A percentile compares a stretch with the other conserved stretches of the same genome.
phyloP scores from a whole-genome alignment of 2,113 vertebrate species.

The Oxyura jamaicensis region DNA sequence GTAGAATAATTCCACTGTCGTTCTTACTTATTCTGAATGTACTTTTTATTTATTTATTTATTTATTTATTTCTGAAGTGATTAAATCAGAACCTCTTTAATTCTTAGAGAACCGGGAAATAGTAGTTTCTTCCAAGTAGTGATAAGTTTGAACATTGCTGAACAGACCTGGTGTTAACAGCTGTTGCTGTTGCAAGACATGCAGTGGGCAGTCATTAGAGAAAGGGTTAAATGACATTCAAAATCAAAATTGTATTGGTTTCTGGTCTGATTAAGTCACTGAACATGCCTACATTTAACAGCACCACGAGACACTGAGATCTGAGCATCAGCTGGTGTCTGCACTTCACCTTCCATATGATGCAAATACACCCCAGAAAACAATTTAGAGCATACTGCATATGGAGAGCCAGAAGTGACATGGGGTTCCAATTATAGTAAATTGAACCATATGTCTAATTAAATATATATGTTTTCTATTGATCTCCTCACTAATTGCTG shows the following conservation, averaged over 20 bases:
- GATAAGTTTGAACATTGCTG: not conserved
- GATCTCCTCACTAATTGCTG: conserved; percentile 61
- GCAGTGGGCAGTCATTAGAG: not conserved
- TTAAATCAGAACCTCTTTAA: not conserved
- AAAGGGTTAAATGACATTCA: conserved; percentile 37
- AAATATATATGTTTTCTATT: conserved; percentile 68
- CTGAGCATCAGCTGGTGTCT: conserved; percentile 50
- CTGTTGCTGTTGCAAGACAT: not conserved
- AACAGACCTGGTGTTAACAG: not conserved
- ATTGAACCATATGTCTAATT: conserved; percentile 71
- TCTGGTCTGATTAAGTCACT: not conserved
- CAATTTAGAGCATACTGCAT: conserved; percentile 8
- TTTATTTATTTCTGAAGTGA: not conserved
- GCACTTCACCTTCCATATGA: not conserved
- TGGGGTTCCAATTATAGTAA: conserved; percentile 60
- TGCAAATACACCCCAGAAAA: conserved; percentile 33
- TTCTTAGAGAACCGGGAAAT: not conserved
- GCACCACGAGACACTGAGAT: not conserved
- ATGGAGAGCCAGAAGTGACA: conserved; percentile 58
- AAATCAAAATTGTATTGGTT: not conserved
- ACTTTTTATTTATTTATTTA: too few species aligned
- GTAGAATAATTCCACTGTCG: not conserved
- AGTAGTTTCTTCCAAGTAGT: not conserved
- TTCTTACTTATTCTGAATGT: not conserved
- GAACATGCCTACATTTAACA: not conserved